Base-by-base conservation (phyloP, 2,113 vertebrate genomes). In the Drymodes brunneopygia region DNA sequence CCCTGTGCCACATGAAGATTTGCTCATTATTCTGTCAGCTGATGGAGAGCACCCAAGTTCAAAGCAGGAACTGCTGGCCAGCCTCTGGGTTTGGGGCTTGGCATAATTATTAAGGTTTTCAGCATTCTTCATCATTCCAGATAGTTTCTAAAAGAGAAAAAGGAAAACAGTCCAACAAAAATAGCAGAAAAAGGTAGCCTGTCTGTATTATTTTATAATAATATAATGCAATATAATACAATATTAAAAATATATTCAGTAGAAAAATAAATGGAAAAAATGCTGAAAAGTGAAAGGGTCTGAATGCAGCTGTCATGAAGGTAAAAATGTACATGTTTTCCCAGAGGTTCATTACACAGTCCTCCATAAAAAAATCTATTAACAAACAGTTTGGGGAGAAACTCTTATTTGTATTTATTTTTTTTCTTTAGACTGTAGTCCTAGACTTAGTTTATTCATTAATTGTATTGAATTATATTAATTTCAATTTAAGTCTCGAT, bases 401-500 rank as follows among this genome's bases (percentile, higher is more conserved):
- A 38, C 45, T 19, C 31, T 66, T 66, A 31, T n/a, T 81, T 92
- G 23, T 58, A 6, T 12, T 50, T 71, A 50, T 25, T 88, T 57
- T 60, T 66, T 35, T 87, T 58, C 35, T 65, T 87, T 74, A 72
- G 54, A 94, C 93, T 13, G 6, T 71, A 92, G 38, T 80, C 19
- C 7, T 87, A 44, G 95, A 62, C 27, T 56, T 75, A 80, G 31
- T 75, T 51, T 92, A 53, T 58, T 8, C 12, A 12, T 75, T 85
- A 56, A 56, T 92, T 73, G 91, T 80, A 93, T 50, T 92, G 79
- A 91, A 78, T 89, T 94, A 71, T 84, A 62, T 78, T 58, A 38
- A 71, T 50, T 96, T 88, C 88, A 82, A 75, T 95, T 86, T 65
- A 38, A 72, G 64, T 19, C 64, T 87, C 81, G 50, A 93, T 67